Evolutionary conservation across 2,113 vertebrate genomes (phyloP), one percentile per base, ranked within the genome.

Genomic region (Podarcis raffonei): DNA sequence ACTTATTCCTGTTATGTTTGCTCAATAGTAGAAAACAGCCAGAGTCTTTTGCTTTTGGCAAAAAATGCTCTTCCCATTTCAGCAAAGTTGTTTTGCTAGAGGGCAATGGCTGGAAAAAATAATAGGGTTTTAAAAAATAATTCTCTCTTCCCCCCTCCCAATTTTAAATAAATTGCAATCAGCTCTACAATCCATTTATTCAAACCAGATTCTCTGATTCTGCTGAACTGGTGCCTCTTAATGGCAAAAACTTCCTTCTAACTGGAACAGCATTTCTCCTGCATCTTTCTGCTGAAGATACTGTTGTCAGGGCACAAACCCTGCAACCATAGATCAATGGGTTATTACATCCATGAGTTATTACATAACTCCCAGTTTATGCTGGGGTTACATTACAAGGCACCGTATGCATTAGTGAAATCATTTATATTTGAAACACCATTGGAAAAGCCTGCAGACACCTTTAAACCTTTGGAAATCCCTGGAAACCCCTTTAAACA

Each of bases 61-160:
- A 91, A 90, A 86, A 82, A 87, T 9, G 0, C 79, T 93, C 91
- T 83, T 62, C 23, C 20, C 81, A 89, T 90, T 84, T 15, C 90
- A 90, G 87, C 91, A 6, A 94, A 95, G 93, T 95, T 84, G 92
- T 94, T 95, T 95, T 94, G 88, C 91, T 91, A 95, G 93, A 95
- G 92, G 93, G 94, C 92, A 94, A 93, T 93, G 92, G 89, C 90
- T 93, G 90, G 90, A 95, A 86, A 92, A 85, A 93, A 93, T 91
- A 94, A 92, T 90, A 84, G 66, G 83, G 75, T 76, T 65, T 76
- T 15, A 37, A 81, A 72, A 71, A 48, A 30, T 77, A 15, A 77
- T 13, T 69, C 23, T 4, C 20, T 3, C 30, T 16, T 12, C 3
- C 32, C 84, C 2, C 59, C 85, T 80, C 90, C 85, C 75, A 69